Conservation (phyloP, 2,888 invertebrate genomes). For the Melinaea marsaeus region DNA sequence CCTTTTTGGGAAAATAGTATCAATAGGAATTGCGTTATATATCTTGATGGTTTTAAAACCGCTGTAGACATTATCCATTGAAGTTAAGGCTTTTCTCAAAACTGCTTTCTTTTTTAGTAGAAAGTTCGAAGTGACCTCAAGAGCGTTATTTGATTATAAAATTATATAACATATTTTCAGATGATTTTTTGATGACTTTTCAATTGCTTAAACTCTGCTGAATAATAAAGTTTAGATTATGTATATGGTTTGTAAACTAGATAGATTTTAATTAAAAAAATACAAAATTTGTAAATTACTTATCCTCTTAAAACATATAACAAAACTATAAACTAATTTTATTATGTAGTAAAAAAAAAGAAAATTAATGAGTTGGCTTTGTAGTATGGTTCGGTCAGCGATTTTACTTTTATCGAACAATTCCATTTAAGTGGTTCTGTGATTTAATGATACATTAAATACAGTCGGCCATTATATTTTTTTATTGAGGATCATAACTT, state of each 20-base stretch:
- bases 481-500: neutral
- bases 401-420: constrained; percentile 3
- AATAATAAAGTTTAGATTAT: too few species aligned
- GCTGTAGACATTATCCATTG: constrained; percentile 1
- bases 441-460: constrained; percentile 3
- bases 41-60: constrained; percentile 24
- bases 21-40: constrained; percentile 24
- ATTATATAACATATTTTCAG: too few species aligned
- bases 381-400: neutral
- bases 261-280: too few species aligned
- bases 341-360: constrained; percentile 5
- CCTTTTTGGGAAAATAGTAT: constrained; percentile 29
- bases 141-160: too few species aligned
- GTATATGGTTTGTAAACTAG: too few species aligned
- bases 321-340: neutral
- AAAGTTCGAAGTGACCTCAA: too few species aligned
- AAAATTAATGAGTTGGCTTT: neutral
- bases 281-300: too few species aligned
- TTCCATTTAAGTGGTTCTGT: neutral
- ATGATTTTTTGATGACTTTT: too few species aligned
- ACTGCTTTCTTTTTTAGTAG: too few species aligned
- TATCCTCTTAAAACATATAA: neutral
- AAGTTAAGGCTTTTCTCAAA: too few species aligned
- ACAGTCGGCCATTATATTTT: neutral
- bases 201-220: too few species aligned